Conservation (phyloP, 2,888 invertebrate species). For the Ectobius pallidus region DNA sequence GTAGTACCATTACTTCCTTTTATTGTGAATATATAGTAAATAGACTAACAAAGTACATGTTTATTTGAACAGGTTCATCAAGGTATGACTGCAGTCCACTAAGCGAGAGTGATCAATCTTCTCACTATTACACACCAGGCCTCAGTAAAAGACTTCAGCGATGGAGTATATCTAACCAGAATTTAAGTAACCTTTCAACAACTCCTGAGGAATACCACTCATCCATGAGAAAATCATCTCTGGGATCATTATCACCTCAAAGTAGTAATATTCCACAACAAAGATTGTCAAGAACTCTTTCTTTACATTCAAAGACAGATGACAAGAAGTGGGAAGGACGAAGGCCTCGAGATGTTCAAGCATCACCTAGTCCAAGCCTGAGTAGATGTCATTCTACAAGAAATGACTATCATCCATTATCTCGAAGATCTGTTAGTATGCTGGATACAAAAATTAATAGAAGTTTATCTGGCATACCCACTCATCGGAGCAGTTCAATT, state of each 20-base stretch:
- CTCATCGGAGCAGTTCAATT: slow-evolving; percentile 15
- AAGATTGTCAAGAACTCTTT: slow-evolving; percentile 17
- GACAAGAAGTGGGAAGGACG: background rate
- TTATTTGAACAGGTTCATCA: slow-evolving; percentile 13
- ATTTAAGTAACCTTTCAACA: background rate
- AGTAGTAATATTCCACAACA: background rate
- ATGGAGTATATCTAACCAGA: background rate
- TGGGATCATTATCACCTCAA: slow-evolving; percentile 2
- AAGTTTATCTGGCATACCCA: background rate
- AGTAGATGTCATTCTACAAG: background rate
- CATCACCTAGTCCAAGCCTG: background rate
- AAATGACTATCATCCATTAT: slow-evolving; percentile 14
- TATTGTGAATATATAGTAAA: too few species aligned
- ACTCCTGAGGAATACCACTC: background rate
- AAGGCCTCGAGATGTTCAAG: background rate
- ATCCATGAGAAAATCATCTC: slow-evolving; percentile 17
- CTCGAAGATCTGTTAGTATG: slow-evolving; percentile 23
- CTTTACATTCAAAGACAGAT: background rate
- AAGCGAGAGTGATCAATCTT: slow-evolving; percentile 14
- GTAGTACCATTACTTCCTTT: too few species aligned
- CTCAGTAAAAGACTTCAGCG: slow-evolving; percentile 50
- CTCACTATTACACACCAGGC: slow-evolving; percentile 51
- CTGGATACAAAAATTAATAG: slow-evolving; percentile 20
- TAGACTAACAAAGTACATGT: too few species aligned
- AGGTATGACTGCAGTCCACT: slow-evolving; percentile 17